Conservation (phyloP, 2,888 invertebrate species). For the Athetis lepigone region DNA sequence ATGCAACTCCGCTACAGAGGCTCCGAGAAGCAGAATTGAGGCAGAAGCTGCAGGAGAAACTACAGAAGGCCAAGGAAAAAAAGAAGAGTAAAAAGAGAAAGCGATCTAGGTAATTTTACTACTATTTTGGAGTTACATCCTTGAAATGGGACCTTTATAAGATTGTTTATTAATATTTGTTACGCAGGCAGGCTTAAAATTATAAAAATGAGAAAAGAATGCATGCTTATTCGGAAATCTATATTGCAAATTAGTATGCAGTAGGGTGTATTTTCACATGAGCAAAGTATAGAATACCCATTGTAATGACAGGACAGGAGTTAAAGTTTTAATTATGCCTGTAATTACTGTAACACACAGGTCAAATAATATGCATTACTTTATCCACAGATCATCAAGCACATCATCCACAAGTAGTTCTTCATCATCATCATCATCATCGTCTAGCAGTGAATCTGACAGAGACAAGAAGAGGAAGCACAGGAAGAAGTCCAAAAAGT, state of each 20-base stretch:
- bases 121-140: too few species aligned
- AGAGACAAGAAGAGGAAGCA: conserved; percentile 70
- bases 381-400: conserved; percentile 76
- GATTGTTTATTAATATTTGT: too few species aligned
- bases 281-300: too few species aligned
- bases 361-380: not conserved
- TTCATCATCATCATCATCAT: conserved; percentile 72
- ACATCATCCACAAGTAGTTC: conserved; percentile 75
- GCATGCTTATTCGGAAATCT: too few species aligned
- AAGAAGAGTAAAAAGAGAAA: conserved; percentile 85
- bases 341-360: too few species aligned
- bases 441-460: conserved; percentile 77
- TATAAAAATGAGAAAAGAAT: too few species aligned
- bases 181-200: too few species aligned
- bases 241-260: too few species aligned
- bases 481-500: conserved; percentile 81
- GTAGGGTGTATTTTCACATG: too few species aligned
- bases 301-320: too few species aligned
- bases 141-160: too few species aligned
- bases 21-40: conserved; percentile 94
- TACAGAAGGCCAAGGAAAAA: conserved; percentile 91
- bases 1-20: conserved; percentile 95
- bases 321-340: too few species aligned
- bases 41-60: conserved; percentile 92
- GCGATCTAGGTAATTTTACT: conserved; percentile 76